phyloP scores from a whole-genome alignment of 2,797 vertebrate species.

The Ptychobarbus kaznakovi region DNA sequence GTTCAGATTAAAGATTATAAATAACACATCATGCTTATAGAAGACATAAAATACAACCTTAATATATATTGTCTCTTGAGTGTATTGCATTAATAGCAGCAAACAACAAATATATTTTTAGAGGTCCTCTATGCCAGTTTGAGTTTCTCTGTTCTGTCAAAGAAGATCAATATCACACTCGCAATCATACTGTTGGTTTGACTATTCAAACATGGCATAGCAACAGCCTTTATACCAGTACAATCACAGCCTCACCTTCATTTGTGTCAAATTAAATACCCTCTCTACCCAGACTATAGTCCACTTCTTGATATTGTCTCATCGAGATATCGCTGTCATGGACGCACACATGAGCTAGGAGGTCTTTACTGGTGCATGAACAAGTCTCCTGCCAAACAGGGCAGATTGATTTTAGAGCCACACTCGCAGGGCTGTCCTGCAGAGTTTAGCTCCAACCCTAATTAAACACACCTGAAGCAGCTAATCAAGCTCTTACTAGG shows the following conservation, averaged over 20 bases:
- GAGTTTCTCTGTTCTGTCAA: no score
- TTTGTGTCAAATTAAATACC: neutral
- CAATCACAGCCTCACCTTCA: neutral
- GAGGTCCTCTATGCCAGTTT: no score
- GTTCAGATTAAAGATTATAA: no score
- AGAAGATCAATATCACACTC: neutral
- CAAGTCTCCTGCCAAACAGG: conserved; percentile 13
- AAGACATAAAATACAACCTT: no score
- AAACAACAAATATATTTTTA: no score
- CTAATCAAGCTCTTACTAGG: no score
- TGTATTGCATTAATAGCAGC: no score
- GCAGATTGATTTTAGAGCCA: neutral
- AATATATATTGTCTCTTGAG: no score
- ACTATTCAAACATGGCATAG: neutral
- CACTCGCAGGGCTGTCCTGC: neutral
- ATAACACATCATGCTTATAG: no score
- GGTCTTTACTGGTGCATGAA: conserved; percentile 29
- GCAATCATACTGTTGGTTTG: neutral
- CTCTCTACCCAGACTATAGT: neutral
- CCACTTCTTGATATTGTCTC: neutral
- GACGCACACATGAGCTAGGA: neutral
- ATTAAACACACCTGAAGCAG: no score
- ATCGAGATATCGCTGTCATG: conserved; percentile 10
- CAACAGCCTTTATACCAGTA: neutral
- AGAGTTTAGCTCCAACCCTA: no score